Evolutionary conservation across 2,888 invertebrate genomes (phyloP).

Genomic region (Hypolimnas misippus): DNA sequence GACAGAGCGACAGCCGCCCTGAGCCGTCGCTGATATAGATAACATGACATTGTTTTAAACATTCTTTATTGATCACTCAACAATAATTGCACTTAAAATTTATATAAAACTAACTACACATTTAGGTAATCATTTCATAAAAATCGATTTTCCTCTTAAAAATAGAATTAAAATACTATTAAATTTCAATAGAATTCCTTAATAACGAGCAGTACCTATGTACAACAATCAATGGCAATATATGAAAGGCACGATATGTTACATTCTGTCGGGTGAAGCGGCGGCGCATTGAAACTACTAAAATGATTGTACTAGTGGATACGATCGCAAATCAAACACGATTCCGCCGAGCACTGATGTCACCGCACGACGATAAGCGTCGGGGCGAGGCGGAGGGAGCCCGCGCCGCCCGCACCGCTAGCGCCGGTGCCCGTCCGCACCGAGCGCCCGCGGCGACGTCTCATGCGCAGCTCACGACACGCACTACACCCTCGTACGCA

Average conservation of each 20-base stretch:
- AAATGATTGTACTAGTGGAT: conserved; percentile 39
- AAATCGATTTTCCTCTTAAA: conserved; percentile 55
- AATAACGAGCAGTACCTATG: conserved; percentile 48
- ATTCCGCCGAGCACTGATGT: conserved; percentile 40
- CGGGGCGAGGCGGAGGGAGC: conserved; percentile 43
- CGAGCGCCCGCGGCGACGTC: conserved; percentile 25
- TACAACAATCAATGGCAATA: conserved; percentile 50
- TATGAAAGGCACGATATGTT: conserved; percentile 48
- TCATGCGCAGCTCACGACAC: conserved; percentile 43
- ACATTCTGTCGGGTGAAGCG: conserved; percentile 46
- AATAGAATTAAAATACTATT: conserved; percentile 50
- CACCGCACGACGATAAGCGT: conserved; percentile 36
- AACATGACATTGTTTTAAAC: conserved; percentile 20
- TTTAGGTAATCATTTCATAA: conserved; percentile 73
- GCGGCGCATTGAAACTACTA: conserved; percentile 41
- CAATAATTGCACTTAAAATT: conserved; percentile 71
- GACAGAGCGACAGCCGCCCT: neutral
- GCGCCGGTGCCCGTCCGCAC: conserved; percentile 31
- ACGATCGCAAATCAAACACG: conserved; percentile 41
- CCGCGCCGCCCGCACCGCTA: conserved; percentile 46
- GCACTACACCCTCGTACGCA: conserved; percentile 42
- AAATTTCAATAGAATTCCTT: conserved; percentile 53
- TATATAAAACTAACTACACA: conserved; percentile 70
- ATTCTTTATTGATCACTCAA: conserved; percentile 70
- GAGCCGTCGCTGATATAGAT: neutral